Evolutionary conservation across 2,888 invertebrate species (phyloP), one percentile per base, ranked within the genome.

Genomic region (Aleiodes alternator): DNA sequence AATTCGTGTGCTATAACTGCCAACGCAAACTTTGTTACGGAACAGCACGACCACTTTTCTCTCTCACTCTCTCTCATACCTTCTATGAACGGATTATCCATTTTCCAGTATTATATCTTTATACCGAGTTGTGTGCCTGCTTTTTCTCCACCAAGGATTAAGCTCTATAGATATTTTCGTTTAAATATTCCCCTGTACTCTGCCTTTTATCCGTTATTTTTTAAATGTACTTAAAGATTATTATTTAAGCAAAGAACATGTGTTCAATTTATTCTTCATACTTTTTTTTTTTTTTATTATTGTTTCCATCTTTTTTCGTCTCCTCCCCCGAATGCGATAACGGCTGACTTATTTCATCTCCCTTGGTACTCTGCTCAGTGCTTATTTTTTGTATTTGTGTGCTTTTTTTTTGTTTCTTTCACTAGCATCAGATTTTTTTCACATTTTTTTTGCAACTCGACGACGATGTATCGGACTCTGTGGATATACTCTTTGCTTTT

Each of bases 21-120:
- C 59, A 51, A 66, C 73, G 50, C 48, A 73, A 73, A 73, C 69
- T 73, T 72, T 73, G 72, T 64, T 66, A 50, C 51, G 16, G 50
- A 71, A 71, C 56, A 71, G 56, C 48, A 48, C 56, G 56, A 38
- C 43, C 55, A 64, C 61, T 34, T 64, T 16, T n/a, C 23, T 23
- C 23, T 23, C 23, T 23, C 23, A 1, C 23, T 23, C 23, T 23
- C 23, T 8, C 59, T 34, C 34, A 31, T 31, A n/a, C 64, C 4
- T 23, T n/a, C 51, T 7, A 51, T 68, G 50, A 66, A 50, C 50
- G 51, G 51, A 61, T 72, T 55, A 72, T 66, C 59, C 59, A 59
- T 59, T 72, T 61, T 50, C 14, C 43, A 64, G 64, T 34, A 34
- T 64, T 16, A 43, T 48, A 43, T 34, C 64, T 64, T 48, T 23